These are phyloP conservation scores for Pristionchus exspectatus DNA, from an alignment of 2,888 invertebrate genomes.

Conservation along the genomic window DNA sequence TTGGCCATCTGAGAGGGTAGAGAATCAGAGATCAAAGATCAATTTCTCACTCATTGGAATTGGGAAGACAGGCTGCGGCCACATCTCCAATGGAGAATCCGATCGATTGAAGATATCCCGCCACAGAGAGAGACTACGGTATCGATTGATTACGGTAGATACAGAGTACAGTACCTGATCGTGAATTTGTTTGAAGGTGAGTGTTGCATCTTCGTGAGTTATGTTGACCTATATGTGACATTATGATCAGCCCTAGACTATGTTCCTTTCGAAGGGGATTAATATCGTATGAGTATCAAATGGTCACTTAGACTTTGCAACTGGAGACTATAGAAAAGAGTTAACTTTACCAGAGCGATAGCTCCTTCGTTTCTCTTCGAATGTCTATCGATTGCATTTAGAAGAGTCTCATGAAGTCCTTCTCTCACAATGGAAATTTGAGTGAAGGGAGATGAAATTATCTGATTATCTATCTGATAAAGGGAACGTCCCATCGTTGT, in stretches of 20 bases:
- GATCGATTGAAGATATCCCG: conserved; percentile 29
- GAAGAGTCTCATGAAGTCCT: conserved; percentile 31
- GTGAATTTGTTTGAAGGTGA: not conserved
- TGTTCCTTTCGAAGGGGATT: no score
- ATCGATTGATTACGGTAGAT: not conserved
- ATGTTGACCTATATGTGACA: not conserved
- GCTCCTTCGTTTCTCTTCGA: not conserved
- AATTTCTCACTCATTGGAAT: conserved; percentile 60
- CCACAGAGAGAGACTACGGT: conserved; percentile 32
- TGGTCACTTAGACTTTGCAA: no score
- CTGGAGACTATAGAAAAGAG: no score
- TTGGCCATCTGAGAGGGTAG: conserved; percentile 25
- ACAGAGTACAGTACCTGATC: not conserved
- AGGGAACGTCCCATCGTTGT: no score
- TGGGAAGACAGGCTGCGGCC: conserved; percentile 61
- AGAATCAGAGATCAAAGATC: conserved; percentile 23
- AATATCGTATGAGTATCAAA: no score
- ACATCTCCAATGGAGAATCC: conserved; percentile 62
- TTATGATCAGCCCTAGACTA: no score
- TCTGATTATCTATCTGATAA: not conserved
- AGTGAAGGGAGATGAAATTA: conserved; percentile 35
- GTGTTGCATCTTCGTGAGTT: not conserved
- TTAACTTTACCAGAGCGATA: not conserved
- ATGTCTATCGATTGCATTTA: not conserved
- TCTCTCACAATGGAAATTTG: conserved; percentile 12